Base-by-base conservation (phyloP, 1,140 invertebrate genomes). In the Gryon sp. region DNA sequence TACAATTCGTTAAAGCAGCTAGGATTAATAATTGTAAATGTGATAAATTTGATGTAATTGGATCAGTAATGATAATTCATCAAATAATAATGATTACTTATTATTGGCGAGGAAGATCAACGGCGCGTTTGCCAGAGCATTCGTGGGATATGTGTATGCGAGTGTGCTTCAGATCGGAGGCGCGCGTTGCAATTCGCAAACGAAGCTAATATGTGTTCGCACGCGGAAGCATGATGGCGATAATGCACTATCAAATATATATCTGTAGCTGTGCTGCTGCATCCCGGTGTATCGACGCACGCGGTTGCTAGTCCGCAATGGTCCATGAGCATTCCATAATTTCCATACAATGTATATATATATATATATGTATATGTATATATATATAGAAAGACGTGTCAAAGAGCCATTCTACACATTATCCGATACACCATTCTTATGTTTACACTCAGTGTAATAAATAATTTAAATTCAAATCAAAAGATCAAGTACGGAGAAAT, bases 311-410 rank as follows among this genome's bases (percentile, higher is more conserved):
- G 52, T 18, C 52, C 28, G 28, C 18, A 62, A n/a, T 24, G 52
- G 15, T 45, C 43, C 40, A 32, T 20, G 38, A 59, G 26, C 52
- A 70, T 55, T 43, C 65, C 65, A 50, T 62, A 76, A 76, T 76
- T 76, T 76, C 50, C 73, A 59, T 12, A 52, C 62, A 41, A 50
- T 53, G 46, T 43, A 12, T 32, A 32, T n/a, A n/a, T n/a, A n/a
- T n/a, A n/a, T n/a, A n/a, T n/a, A n/a, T n/a, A n/a, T n/a, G n/a
- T n/a, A n/a, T n/a, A n/a, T n/a, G n/a, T n/a, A n/a, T n/a, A n/a
- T n/a, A n/a, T n/a, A n/a, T 15, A 36, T 19, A 28, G 46, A 38
- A 52, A 36, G 28, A 36, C 22, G 18, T 38, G 36, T 43, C 43
- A 52, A 65, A 62, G 34, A 28, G 45, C 59, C 6, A 14, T 48